These are phyloP conservation scores for Melanostoma mellinum DNA, from an alignment of 2,888 invertebrate species.

Conservation along the genomic window DNA sequence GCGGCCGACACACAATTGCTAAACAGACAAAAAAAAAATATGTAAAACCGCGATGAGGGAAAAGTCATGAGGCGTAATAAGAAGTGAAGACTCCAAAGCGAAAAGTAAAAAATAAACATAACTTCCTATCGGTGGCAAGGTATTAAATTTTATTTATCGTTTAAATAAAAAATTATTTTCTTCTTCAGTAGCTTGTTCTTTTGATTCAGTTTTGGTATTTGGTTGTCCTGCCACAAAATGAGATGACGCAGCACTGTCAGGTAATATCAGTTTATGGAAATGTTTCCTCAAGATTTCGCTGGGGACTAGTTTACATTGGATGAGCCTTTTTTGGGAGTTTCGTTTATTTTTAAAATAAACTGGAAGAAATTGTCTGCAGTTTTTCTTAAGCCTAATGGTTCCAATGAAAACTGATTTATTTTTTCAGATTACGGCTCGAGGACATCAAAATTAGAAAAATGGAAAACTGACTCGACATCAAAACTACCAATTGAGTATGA, in stretches of 20 bases:
- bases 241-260: constrained; percentile 59
- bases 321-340: neutral
- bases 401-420: too few relatives aligned
- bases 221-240: constrained; percentile 35
- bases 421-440: too few relatives aligned
- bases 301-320: constrained; percentile 61
- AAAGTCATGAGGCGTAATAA: constrained; percentile 50
- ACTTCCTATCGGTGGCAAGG: constrained; percentile 46
- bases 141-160: constrained; percentile 72
- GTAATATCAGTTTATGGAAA: constrained; percentile 69
- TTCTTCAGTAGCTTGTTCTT: constrained; percentile 22
- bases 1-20: constrained; percentile 48
- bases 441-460: too few relatives aligned
- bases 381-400: too few relatives aligned
- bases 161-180: constrained; percentile 66
- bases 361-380: too few relatives aligned
- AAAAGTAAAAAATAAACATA: constrained; percentile 27
- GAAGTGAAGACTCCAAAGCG: constrained; percentile 20
- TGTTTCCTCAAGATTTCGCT: constrained; percentile 58
- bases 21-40: constrained; percentile 18
- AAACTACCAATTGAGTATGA: too few relatives aligned
- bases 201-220: constrained; percentile 12
- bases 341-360: too few relatives aligned
- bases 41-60: constrained; percentile 52
- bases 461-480: too few relatives aligned